Conservation (phyloP, 1,140 invertebrate species). For the Tribolium castaneum region DNA sequence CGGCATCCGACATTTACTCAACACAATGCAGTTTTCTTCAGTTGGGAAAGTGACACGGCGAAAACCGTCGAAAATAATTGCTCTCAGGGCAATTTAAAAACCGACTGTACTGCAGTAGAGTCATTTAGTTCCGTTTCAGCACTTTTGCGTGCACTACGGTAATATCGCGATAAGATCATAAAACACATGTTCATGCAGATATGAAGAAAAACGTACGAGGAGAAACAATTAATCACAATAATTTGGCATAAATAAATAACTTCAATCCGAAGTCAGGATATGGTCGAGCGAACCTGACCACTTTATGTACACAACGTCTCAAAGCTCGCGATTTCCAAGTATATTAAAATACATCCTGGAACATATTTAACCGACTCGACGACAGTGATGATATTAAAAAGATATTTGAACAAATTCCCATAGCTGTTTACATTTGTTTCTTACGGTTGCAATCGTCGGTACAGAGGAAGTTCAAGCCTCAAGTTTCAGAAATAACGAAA, state of each 20-base stretch:
- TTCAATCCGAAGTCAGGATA: neutral
- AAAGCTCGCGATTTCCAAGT: neutral
- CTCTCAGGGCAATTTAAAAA: conserved; percentile 17
- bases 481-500: conserved; percentile 1
- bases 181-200: conserved; percentile 40
- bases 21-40: conserved; percentile 17
- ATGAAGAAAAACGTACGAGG: conserved; percentile 26
- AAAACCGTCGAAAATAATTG: conserved; percentile 16
- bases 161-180: conserved; percentile 26
- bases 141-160: conserved; percentile 9
- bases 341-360: neutral
- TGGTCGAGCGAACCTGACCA: neutral
- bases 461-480: neutral
- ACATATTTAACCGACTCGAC: neutral
- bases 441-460: conserved; percentile 11
- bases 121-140: conserved; percentile 6
- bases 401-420: conserved; percentile 8
- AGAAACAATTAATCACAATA: conserved; percentile 24
- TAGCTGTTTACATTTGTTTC: conserved; percentile 3
- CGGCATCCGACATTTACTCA: conserved; percentile 13
- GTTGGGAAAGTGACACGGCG: conserved; percentile 22
- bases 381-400: conserved; percentile 17
- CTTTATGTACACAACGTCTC: neutral
- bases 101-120: conserved; percentile 2
- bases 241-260: neutral